A percentile compares a stretch with the other conserved stretches of the same genome.
phyloP scores from a whole-genome alignment of 1,140 invertebrate species.

The Coenobita brevimanus region DNA sequence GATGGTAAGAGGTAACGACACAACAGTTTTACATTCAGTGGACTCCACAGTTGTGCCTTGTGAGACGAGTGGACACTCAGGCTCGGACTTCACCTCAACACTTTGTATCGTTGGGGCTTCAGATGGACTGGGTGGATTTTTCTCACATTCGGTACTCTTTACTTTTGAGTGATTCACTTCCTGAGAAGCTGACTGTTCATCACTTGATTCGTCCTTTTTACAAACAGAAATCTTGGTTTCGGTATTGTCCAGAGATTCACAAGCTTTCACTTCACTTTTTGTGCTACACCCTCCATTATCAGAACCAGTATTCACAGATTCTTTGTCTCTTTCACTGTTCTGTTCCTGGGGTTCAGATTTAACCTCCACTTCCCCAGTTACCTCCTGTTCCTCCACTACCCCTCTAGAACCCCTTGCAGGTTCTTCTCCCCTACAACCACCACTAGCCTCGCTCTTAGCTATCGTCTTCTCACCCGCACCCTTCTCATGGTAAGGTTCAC shows the following conservation, averaged over 20 bases:
- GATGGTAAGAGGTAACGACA: conserved; percentile 14
- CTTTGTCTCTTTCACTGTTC: conserved; percentile 3
- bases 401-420: neutral
- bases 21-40: conserved; percentile 12
- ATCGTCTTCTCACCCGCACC: conserved; percentile 19
- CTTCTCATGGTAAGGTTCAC: conserved; percentile 63
- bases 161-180: conserved; percentile 19
- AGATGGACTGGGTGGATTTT: conserved; percentile 10
- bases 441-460: conserved; percentile 21
- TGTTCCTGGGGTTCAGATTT: conserved; percentile 40
- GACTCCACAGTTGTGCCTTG: conserved; percentile 6
- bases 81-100: conserved; percentile 19
- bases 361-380: conserved; percentile 37
- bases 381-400: conserved; percentile 27
- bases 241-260: conserved; percentile 41
- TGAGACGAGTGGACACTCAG: neutral
- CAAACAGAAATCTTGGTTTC: neutral
- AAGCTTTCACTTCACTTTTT: conserved; percentile 25
- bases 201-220: conserved; percentile 8
- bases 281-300: conserved; percentile 20
- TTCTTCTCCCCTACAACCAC: neutral
- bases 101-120: conserved; percentile 31
- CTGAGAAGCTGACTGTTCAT: conserved; percentile 4
- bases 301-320: conserved; percentile 2
- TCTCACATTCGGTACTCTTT: neutral